Evolutionary conservation across 23 tunicate genomes (phyloP).

Genomic region (Diplosoma virens): DNA sequence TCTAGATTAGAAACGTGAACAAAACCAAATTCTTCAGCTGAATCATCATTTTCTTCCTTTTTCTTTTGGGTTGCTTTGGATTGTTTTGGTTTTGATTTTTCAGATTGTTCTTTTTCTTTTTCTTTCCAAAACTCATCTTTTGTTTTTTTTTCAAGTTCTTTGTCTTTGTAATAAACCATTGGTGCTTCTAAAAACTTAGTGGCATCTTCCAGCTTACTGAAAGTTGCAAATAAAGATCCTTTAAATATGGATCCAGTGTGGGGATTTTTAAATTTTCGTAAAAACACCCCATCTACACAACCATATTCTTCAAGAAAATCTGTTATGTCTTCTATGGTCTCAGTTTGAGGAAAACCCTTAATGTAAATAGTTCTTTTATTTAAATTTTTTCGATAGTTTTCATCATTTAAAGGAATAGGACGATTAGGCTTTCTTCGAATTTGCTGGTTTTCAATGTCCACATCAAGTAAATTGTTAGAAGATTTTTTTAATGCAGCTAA

Average conservation of each 20-base stretch:
- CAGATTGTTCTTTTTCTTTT: slow-evolving; percentile 47
- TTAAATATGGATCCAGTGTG: slow-evolving; percentile 59
- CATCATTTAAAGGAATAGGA: slow-evolving; percentile 77
- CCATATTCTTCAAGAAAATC: slow-evolving; percentile 80
- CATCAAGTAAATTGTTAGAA: slow-evolving; percentile 50
- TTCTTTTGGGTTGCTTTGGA: not conserved
- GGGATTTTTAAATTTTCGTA: slow-evolving; percentile 51
- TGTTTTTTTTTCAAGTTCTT: slow-evolving; percentile 61
- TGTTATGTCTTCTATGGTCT: slow-evolving; percentile 74
- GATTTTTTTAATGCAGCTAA: slow-evolving; percentile 58
- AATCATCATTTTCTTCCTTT: not conserved
- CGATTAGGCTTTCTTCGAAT: slow-evolving; percentile 76
- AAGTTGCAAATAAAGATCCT: slow-evolving; percentile 86
- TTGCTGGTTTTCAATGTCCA: slow-evolving; percentile 58
- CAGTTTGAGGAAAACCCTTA: slow-evolving; percentile 70
- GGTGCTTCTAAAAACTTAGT: slow-evolving; percentile 77
- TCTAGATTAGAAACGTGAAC: slow-evolving; percentile 54
- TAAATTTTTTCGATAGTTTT: slow-evolving; percentile 44
- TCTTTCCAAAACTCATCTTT: slow-evolving; percentile 51
- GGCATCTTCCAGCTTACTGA: slow-evolving; percentile 78
- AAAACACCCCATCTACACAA: slow-evolving; percentile 65
- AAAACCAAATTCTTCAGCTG: slow-evolving; percentile 30
- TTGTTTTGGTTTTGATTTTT: slow-evolving; percentile 15
- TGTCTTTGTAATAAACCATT: slow-evolving; percentile 80
- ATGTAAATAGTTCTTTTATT: slow-evolving; percentile 79